phyloP scores from a whole-genome alignment of 1,140 invertebrate species.

The Galleria mellonella region DNA sequence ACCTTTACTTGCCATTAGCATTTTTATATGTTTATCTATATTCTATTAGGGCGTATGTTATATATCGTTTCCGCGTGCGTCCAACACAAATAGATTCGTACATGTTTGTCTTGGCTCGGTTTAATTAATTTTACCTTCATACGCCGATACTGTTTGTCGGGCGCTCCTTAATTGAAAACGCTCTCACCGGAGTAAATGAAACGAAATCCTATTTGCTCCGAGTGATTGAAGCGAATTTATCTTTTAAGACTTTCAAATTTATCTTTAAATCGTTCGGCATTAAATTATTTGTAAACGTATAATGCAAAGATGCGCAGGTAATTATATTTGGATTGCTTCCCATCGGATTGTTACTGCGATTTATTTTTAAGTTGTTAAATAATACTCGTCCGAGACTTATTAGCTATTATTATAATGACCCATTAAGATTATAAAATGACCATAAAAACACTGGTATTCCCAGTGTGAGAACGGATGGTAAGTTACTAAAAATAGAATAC shows the following conservation, averaged over 20 bases:
- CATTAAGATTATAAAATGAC: constrained; percentile 53
- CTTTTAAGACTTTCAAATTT: constrained; percentile 72
- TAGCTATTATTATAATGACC: constrained; percentile 51
- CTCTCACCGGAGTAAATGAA: constrained; percentile 70
- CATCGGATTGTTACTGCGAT: constrained; percentile 41
- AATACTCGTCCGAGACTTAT: constrained; percentile 37
- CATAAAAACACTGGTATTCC: constrained; percentile 26
- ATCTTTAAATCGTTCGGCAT: constrained; percentile 50
- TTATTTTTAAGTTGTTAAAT: constrained; percentile 49
- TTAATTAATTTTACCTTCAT: constrained; percentile 74
- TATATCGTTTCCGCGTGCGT: constrained; percentile 13
- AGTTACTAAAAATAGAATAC: too few relatives aligned
- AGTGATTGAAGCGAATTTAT: constrained; percentile 72
- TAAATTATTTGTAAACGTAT: constrained; percentile 39
- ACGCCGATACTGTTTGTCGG: constrained; percentile 70
- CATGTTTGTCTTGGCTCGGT: constrained; percentile 70
- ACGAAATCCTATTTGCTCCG: constrained; percentile 70
- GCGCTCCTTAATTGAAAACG: constrained; percentile 71
- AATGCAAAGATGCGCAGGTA: constrained; percentile 34
- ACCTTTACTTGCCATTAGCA: too few relatives aligned
- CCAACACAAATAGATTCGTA: constrained; percentile 69
- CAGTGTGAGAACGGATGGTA: too few relatives aligned
- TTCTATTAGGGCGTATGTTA: too few relatives aligned
- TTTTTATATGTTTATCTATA: too few relatives aligned
- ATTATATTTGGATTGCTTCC: constrained; percentile 62